These are phyloP conservation scores for Pseudorasbora parva DNA, from an alignment of 2,113 vertebrate genomes.

Conservation along the genomic window DNA sequence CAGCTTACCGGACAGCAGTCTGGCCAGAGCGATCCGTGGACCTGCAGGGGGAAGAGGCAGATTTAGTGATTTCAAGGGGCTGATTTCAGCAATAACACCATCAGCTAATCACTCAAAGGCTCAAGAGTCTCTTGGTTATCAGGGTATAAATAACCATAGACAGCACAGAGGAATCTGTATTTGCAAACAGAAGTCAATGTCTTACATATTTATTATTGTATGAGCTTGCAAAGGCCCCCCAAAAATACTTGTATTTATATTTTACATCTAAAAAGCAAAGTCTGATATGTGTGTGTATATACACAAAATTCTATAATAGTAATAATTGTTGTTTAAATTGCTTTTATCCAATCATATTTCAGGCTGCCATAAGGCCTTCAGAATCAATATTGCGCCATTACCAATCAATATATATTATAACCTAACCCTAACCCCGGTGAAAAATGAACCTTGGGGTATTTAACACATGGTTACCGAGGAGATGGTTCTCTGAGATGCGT, in stretches of 20 bases:
- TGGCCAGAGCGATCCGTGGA: conserved; percentile 75
- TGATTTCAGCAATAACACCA: background rate
- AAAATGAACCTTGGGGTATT: too few relatives aligned
- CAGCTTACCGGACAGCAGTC: conserved; percentile 82
- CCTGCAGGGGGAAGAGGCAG: conserved; percentile 75
- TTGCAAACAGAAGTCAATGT: background rate
- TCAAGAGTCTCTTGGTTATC: background rate
- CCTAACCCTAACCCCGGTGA: too few relatives aligned
- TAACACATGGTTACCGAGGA: too few relatives aligned
- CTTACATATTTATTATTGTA: background rate
- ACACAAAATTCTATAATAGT: too few relatives aligned
- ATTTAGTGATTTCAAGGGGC: conserved; percentile 16
- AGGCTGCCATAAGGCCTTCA: too few relatives aligned
- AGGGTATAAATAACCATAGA: background rate
- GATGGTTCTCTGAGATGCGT: too few relatives aligned
- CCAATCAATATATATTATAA: too few relatives aligned
- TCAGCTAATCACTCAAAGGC: background rate
- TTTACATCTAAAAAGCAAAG: background rate
- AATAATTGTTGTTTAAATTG: too few relatives aligned
- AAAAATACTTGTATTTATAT: background rate
- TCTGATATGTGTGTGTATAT: too few relatives aligned
- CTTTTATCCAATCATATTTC: too few relatives aligned
- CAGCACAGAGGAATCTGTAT: too few relatives aligned
- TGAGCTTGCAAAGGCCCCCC: background rate
- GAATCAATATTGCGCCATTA: too few relatives aligned